phyloP scores from a whole-genome alignment of 2,113 vertebrate genomes.

The Pogona vitticeps region DNA sequence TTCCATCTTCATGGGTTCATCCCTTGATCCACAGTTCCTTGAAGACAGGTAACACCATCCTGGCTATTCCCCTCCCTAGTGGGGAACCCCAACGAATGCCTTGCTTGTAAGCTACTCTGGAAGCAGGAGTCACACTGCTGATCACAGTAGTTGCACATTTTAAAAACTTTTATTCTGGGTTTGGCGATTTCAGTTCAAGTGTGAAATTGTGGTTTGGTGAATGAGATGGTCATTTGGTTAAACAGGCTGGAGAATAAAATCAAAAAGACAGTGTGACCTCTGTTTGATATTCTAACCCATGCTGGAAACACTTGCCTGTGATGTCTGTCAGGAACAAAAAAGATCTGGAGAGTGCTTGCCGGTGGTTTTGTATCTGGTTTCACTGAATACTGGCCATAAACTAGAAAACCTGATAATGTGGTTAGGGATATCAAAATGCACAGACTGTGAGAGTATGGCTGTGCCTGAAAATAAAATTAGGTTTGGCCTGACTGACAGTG shows the following conservation, averaged over 20 bases:
- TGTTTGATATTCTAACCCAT: slow-evolving; percentile 60
- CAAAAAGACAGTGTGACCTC: no score
- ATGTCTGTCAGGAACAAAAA: slow-evolving; percentile 44
- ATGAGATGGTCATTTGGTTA: no score
- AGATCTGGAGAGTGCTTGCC: slow-evolving; percentile 12
- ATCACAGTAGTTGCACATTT: no score
- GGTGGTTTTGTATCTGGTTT: slow-evolving; percentile 27
- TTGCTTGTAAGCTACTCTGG: slow-evolving; percentile 51
- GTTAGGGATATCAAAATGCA: not conserved
- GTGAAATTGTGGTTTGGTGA: no score
- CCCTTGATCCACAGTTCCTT: slow-evolving; percentile 76
- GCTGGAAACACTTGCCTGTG: slow-evolving; percentile 50
- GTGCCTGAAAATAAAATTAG: not conserved
- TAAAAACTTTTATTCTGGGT: no score
- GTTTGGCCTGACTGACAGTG: slow-evolving; percentile 14
- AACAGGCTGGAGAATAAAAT: no score
- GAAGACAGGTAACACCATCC: slow-evolving; percentile 86
- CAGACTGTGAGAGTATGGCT: not conserved
- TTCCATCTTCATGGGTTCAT: slow-evolving; percentile 90
- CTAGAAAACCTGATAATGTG: not conserved
- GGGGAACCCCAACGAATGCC: slow-evolving; percentile 35
- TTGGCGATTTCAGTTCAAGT: no score
- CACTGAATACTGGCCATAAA: not conserved
- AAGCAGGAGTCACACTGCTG: slow-evolving; percentile 37
- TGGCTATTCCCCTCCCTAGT: slow-evolving; percentile 34